These are phyloP conservation scores for Nymphalis polychloros DNA, from an alignment of 2,888 invertebrate species.

Conservation along the genomic window DNA sequence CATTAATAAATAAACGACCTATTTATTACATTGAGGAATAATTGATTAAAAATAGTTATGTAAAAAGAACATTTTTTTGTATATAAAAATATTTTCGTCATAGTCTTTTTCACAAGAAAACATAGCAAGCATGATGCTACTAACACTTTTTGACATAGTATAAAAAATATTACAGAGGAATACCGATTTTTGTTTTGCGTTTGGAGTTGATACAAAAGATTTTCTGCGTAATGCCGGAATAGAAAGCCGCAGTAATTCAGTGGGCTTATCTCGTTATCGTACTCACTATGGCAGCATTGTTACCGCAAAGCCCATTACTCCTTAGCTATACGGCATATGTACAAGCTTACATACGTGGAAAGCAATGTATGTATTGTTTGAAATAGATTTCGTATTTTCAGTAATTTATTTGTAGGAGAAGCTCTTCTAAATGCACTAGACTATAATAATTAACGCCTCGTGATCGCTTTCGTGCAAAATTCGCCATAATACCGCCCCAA, in stretches of 20 bases:
- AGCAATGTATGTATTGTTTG: constrained; percentile 19
- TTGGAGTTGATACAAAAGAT: constrained; percentile 28
- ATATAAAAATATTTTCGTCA: too few relatives aligned
- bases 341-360: background rate
- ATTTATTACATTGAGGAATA: too few relatives aligned
- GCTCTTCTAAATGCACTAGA: constrained; percentile 68
- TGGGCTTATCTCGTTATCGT: constrained; percentile 9
- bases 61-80: too few relatives aligned
- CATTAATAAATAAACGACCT: too few relatives aligned
- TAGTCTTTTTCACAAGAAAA: background rate
- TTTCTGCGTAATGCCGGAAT: constrained; percentile 26
- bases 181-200: constrained; percentile 22
- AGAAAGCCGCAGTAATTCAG: constrained; percentile 28
- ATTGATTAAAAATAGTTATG: too few relatives aligned
- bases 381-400: constrained; percentile 14
- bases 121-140: background rate
- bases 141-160: background rate
- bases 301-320: constrained; percentile 14
- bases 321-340: background rate
- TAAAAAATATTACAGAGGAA: background rate
- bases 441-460: constrained; percentile 71
- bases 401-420: constrained; percentile 33
- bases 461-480: constrained; percentile 52
- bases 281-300: background rate
- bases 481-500: constrained; percentile 37